Conservation (phyloP, 2,797 vertebrate species). For the Trichosurus vulpecula region DNA sequence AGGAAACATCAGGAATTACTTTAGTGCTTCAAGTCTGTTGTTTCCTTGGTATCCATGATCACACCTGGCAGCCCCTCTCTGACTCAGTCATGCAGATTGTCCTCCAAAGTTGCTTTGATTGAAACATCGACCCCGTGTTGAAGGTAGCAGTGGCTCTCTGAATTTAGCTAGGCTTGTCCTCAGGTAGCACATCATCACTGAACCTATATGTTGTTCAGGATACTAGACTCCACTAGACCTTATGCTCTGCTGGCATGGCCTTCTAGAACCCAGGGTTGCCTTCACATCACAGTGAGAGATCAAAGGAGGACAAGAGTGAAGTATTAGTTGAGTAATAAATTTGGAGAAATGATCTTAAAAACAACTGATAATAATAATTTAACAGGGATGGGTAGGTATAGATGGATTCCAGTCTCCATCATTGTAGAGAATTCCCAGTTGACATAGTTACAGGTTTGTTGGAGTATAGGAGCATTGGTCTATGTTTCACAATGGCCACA, state of each 20-base stretch:
- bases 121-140: background rate
- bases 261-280: background rate
- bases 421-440: background rate
- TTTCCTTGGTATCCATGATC: background rate
- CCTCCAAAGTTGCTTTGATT: background rate
- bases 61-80: background rate
- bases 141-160: background rate
- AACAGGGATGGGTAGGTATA: background rate
- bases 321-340: background rate
- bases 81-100: background rate
- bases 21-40: background rate
- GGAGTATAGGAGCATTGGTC: background rate
- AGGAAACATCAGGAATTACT: background rate
- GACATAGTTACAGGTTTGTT: background rate
- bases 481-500: background rate
- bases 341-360: background rate
- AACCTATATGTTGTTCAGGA: background rate
- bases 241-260: background rate
- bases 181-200: background rate
- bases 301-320: background rate
- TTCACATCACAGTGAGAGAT: background rate
- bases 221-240: background rate
- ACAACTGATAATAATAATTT: background rate
- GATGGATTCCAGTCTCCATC: background rate
- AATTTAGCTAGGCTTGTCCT: background rate